Evolutionary conservation across 1,140 invertebrate genomes (phyloP).

Genomic region (Hermetia illucens): DNA sequence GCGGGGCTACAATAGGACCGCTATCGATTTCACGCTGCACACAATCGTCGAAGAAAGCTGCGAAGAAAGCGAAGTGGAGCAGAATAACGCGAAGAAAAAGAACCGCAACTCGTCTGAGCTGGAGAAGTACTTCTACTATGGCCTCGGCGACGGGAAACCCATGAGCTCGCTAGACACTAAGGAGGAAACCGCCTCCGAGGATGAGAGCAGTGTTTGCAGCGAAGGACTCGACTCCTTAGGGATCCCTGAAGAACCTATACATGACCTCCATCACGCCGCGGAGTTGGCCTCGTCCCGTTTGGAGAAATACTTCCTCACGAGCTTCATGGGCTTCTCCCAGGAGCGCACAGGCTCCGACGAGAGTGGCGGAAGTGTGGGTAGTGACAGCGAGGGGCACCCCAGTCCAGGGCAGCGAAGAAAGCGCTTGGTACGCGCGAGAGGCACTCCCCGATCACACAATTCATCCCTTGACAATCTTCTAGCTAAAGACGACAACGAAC

Average conservation of each 20-base stretch:
- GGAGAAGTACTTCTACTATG: conserved; percentile 85
- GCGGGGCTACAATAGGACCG: conserved; percentile 59
- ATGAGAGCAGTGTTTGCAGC: conserved; percentile 75
- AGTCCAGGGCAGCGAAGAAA: conserved; percentile 75
- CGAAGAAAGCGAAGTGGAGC: conserved; percentile 73
- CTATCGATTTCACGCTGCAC: conserved; percentile 79
- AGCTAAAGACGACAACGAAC: conserved; percentile 35
- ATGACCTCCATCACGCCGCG: conserved; percentile 35
- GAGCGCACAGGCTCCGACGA: conserved; percentile 64
- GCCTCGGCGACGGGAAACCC: conserved; percentile 52
- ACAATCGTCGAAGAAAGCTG: conserved; percentile 90
- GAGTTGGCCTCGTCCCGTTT: conserved; percentile 69
- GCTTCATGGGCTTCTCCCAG: conserved; percentile 66
- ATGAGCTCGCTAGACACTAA: conserved; percentile 34
- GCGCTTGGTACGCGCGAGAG: conserved; percentile 58
- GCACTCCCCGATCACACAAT: conserved; percentile 63
- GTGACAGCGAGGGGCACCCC: conserved; percentile 70
- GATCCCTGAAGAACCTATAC: conserved; percentile 35
- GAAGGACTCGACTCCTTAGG: conserved; percentile 59
- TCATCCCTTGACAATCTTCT: conserved; percentile 63
- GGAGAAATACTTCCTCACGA: conserved; percentile 81
- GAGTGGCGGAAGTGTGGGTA: conserved; percentile 59
- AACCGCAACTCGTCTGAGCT: conserved; percentile 51
- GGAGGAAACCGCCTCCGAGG: conserved; percentile 68
- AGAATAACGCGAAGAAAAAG: conserved; percentile 38